Conservation (phyloP, 2,888 invertebrate species). For the Cataglyphis livida region DNA sequence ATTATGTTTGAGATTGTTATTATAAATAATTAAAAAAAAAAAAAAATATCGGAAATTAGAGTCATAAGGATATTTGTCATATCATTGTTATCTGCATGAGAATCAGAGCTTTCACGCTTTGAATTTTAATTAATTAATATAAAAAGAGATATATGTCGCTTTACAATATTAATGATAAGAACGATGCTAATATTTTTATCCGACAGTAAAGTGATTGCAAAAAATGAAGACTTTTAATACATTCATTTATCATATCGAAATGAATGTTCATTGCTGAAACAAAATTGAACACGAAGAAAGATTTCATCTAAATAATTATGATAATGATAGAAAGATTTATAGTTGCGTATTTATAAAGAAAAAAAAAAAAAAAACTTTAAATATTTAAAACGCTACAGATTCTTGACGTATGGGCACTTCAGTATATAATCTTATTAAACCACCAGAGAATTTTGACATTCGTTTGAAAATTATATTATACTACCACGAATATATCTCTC, state of each 20-base stretch:
- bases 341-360: background rate
- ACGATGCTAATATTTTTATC: background rate
- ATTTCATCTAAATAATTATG: background rate
- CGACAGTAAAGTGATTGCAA: background rate
- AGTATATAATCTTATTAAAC: constrained; percentile 3
- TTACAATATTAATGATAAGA: background rate
- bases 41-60: background rate
- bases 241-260: background rate
- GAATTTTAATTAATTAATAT: background rate
- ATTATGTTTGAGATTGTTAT: background rate
- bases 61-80: background rate
- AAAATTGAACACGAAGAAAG: background rate
- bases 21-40: background rate
- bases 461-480: constrained; percentile 24
- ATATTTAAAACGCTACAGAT: constrained; percentile 14
- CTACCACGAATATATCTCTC: constrained; percentile 1
- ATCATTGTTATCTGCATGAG: background rate
- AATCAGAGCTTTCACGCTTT: background rate
- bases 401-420: background rate
- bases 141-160: background rate
- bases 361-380: constrained; percentile 3
- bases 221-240: background rate
- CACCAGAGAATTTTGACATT: constrained; percentile 23
- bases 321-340: background rate
- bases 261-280: background rate